phyloP scores from a whole-genome alignment of 2,797 vertebrate species.

The Neosilurus mollespiculum region DNA sequence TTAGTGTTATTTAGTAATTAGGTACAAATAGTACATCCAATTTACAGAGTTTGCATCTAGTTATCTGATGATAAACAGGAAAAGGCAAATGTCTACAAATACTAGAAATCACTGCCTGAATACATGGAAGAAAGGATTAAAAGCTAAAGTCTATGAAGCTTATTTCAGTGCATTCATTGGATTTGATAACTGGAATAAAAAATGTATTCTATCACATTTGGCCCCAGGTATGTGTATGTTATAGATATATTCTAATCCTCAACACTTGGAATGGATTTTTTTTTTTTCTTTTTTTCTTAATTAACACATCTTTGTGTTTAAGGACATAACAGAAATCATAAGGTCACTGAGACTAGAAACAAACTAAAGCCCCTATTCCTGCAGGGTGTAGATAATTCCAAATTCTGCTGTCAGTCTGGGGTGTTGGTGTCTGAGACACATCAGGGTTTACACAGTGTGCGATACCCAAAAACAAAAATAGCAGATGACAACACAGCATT shows the following conservation, averaged over 20 bases:
- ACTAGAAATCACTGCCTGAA: background rate
- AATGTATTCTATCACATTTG: background rate
- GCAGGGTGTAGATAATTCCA: background rate
- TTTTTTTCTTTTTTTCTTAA: background rate
- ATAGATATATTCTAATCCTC: background rate
- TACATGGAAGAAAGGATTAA: background rate
- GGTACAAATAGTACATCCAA: background rate
- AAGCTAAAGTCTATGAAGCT: background rate
- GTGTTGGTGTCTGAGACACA: background rate
- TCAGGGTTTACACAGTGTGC: background rate
- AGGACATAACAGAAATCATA: conserved; percentile 57
- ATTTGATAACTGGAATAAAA: conserved; percentile 4
- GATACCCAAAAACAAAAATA: background rate
- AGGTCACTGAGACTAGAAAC: conserved; percentile 60
- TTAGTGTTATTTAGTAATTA: background rate
- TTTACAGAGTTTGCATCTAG: background rate
- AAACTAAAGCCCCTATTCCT: background rate
- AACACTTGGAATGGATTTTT: conserved; percentile 47
- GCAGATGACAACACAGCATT: background rate
- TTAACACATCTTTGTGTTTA: background rate
- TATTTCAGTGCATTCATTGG: background rate
- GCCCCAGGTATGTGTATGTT: background rate
- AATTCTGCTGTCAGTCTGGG: background rate
- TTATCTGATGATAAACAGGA: background rate
- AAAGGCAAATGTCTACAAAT: background rate